Base-by-base conservation (phyloP, 2,888 invertebrate species). In the Metacarcinus magister region DNA sequence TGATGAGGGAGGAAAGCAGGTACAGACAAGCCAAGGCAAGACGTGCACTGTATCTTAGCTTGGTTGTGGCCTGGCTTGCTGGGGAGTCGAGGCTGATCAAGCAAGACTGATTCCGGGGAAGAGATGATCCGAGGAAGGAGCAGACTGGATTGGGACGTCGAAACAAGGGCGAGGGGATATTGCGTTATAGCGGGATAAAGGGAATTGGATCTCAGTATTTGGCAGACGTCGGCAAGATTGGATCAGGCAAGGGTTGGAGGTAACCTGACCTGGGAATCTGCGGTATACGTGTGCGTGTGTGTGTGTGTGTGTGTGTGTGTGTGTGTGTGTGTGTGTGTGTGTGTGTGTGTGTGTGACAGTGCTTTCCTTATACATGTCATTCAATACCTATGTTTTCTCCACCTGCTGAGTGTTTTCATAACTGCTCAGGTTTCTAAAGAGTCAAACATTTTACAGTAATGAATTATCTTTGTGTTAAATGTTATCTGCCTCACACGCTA, bases 141-240 rank as follows among this genome's bases (percentile, higher is more conserved):
- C 43, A 75, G 75, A 75, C 39, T n/a, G 75, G 93, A 93, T 67
- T 44, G 93, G 93, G 75, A 54, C 44, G 93, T 93, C 75, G 93
- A 32, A 67, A 75, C 93, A 93, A 75, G 93, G 67, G 75, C 67
- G 43, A 75, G 44, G 75, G 67, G 93, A 19, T 75, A 75, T 75
- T 75, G 67, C 54, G 75, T 93, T 67, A 67, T 93, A 75, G 48
- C 44, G n/a, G 93, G 75, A 75, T 75, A 44, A 93, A 93, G 75
- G 93, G 93, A 93, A 93, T 93, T 93, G 93, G 93, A 67, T 93
- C 93, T 67, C 75, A 43, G 67, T 93, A 39, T 93, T 93, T 44
- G 93, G 93, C 75, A 44, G 67, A n/a, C 67, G 54, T 93, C 75
- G 28, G 75, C 23, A 93, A 93, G 93, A 93, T 93, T 93, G 93